phyloP scores from a whole-genome alignment of 2,888 invertebrate genomes.

The Andrena marginata region DNA sequence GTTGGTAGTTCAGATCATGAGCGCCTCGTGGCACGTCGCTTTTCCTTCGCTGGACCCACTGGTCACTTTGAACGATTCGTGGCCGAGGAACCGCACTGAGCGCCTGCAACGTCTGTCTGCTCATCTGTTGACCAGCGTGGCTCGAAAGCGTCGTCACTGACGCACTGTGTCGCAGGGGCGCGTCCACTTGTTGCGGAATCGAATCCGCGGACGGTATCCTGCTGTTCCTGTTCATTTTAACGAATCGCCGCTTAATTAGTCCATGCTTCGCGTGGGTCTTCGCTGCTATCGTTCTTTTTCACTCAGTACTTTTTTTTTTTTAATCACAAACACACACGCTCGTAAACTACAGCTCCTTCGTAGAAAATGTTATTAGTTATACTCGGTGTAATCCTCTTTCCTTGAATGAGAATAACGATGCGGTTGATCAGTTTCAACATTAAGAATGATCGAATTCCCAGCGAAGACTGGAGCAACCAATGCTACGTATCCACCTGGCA shows the following conservation, averaged over 20 bases:
- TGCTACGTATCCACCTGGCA: neutral
- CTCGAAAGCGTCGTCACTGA: constrained; percentile 77
- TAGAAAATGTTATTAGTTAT: neutral
- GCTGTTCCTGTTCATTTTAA: constrained; percentile 85
- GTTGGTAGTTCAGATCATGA: constrained; percentile 90
- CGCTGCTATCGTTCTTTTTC: neutral
- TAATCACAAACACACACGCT: too few relatives aligned
- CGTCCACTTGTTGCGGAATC: constrained; percentile 86
- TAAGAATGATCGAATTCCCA: constrained; percentile 12
- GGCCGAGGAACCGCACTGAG: constrained; percentile 93
- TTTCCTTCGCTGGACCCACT: constrained; percentile 90
- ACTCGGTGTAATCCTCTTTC: neutral
- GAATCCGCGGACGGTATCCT: constrained; percentile 88
- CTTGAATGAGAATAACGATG: neutral
- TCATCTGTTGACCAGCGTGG: constrained; percentile 88
- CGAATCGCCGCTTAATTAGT: neutral
- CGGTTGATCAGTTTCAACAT: neutral
- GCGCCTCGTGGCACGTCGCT: constrained; percentile 82
- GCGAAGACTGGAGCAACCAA: constrained; percentile 2
- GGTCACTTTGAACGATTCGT: constrained; percentile 89
- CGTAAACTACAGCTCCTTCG: neutral
- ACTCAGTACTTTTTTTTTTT: neutral
- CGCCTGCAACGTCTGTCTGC: constrained; percentile 89
- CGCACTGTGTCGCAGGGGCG: constrained; percentile 85
- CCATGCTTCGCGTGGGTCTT: neutral